A percentile compares a stretch with the other conserved stretches of the same genome.
Conservation (phyloP, 2,797 vertebrate genomes). For the Anas flavirostris region DNA sequence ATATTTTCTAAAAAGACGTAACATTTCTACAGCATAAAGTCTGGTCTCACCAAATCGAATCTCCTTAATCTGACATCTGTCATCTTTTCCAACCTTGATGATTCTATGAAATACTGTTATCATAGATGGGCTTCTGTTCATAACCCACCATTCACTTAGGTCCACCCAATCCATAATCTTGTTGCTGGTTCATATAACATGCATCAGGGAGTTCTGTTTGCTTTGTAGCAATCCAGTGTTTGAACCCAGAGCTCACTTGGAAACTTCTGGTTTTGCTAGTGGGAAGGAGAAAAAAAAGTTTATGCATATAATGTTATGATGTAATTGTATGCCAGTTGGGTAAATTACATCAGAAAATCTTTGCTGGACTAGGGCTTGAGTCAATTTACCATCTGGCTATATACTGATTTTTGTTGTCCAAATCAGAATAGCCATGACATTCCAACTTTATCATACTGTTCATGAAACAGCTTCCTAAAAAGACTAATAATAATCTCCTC, state of each 20-base stretch:
- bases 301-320: not conserved
- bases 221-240: fast-evolving
- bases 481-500: slow-evolving; percentile 27
- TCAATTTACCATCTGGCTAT: not conserved
- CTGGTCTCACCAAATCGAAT: not conserved
- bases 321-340: not conserved
- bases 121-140: not conserved
- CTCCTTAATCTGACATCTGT: not conserved
- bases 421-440: slow-evolving; percentile 22
- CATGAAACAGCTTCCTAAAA: slow-evolving; percentile 40
- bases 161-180: not conserved
- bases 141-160: not conserved
- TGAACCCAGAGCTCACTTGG: not conserved
- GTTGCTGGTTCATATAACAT: not conserved
- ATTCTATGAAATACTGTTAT: not conserved
- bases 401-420: not conserved
- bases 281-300: not conserved
- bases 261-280: not conserved
- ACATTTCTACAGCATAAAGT: not conserved
- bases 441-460: slow-evolving; percentile 16
- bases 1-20: not conserved
- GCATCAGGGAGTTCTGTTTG: not conserved
- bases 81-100: too few species aligned
- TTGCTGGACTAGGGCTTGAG: not conserved
- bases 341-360: slow-evolving; percentile 1